Conservation (phyloP, 2,888 invertebrate genomes). For the Trissolcus japonicus region DNA sequence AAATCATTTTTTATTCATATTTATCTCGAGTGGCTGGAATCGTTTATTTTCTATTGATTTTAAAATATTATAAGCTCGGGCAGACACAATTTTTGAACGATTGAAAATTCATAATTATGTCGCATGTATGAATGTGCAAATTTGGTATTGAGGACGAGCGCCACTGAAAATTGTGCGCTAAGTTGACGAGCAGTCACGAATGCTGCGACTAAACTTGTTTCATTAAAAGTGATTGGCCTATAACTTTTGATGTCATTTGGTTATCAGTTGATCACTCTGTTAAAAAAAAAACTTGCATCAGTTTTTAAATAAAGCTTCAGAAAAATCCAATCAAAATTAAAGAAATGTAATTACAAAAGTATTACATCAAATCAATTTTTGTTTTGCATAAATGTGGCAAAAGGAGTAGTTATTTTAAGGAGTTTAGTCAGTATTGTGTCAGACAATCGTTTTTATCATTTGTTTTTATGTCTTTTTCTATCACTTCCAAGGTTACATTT, state of each 20-base stretch:
- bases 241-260: conserved; percentile 17
- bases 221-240: conserved; percentile 18
- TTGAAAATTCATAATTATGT: conserved; percentile 11
- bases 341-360: too few relatives aligned
- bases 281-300: neutral
- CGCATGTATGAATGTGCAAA: conserved; percentile 9
- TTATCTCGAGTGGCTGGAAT: neutral
- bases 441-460: too few relatives aligned
- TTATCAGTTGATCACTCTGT: conserved; percentile 11
- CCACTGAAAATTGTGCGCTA: conserved; percentile 22
- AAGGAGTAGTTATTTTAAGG: too few relatives aligned
- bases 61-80: too few relatives aligned
- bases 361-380: too few relatives aligned
- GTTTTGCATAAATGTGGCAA: too few relatives aligned
- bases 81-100: neutral
- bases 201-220: conserved; percentile 29
- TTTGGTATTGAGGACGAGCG: neutral
- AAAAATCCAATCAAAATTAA: too few relatives aligned
- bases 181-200: conserved; percentile 35
- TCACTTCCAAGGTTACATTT: neutral
- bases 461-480: too few relatives aligned
- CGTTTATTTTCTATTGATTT: too few relatives aligned
- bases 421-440: too few relatives aligned
- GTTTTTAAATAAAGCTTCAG: too few relatives aligned
- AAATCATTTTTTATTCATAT: neutral